A percentile compares a stretch with the other conserved stretches of the same genome.
Conservation (phyloP, 1,140 invertebrate genomes). For the Pollicipes pollicipes region DNA sequence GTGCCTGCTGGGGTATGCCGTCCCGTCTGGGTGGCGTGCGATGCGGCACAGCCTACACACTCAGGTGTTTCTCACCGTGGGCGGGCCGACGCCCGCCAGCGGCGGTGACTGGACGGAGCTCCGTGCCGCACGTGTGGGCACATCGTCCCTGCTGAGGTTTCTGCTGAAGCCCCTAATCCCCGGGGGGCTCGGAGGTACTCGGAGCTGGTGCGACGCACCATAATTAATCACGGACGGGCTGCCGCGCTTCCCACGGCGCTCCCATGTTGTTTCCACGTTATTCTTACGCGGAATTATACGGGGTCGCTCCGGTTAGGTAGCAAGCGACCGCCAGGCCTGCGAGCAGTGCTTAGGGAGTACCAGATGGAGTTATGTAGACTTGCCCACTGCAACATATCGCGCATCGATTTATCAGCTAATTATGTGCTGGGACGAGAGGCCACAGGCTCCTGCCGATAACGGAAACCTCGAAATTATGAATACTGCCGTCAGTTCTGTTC, state of each 20-base stretch:
- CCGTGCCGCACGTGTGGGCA: not conserved
- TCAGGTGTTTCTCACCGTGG: not conserved
- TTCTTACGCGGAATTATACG: not conserved
- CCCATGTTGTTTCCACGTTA: not conserved
- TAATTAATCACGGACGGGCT: not conserved
- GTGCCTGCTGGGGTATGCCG: not conserved
- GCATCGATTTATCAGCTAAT: no score
- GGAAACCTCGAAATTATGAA: no score
- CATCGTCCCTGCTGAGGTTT: not conserved
- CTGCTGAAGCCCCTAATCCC: not conserved
- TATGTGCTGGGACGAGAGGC: no score
- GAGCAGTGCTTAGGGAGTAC: no score
- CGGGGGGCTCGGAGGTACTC: not conserved
- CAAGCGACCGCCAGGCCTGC: no score
- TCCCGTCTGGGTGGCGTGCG: not conserved
- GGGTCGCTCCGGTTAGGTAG: no score
- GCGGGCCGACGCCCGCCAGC: no score
- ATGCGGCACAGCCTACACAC: not conserved
- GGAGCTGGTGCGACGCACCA: not conserved
- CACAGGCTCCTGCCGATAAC: no score
- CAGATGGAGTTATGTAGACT: no score
- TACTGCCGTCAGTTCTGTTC: no score
- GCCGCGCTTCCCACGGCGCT: not conserved
- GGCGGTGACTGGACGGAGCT: no score
- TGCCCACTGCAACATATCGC: no score